Conservation (phyloP, 1,140 invertebrate species). For the Notospermus geniculatus region DNA sequence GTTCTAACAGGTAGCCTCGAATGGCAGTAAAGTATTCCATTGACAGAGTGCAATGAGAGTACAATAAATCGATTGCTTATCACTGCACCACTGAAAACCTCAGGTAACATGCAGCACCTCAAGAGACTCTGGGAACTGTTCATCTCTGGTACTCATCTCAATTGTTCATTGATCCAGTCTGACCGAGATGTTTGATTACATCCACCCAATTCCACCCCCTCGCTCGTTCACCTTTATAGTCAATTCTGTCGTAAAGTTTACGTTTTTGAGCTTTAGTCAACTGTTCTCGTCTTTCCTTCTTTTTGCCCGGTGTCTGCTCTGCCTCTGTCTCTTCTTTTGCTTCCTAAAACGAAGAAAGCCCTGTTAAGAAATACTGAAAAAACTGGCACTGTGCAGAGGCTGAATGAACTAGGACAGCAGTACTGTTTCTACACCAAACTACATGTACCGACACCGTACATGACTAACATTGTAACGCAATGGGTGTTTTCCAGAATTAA, state of each 20-base stretch:
- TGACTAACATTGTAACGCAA: no score
- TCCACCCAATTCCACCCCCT: constrained; percentile 94
- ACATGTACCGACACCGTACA: no score
- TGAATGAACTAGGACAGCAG: not conserved
- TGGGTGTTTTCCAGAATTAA: no score
- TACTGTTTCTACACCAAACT: no score
- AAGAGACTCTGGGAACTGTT: no score
- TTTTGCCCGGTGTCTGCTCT: constrained; percentile 27
- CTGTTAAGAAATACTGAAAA: not conserved
- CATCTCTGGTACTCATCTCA: not conserved
- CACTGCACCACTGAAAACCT: no score
- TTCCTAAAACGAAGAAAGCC: constrained; percentile 9
- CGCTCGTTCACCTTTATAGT: constrained; percentile 74
- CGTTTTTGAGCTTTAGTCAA: constrained; percentile 90
- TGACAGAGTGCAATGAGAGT: no score
- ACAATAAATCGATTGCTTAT: no score
- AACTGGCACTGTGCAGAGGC: not conserved
- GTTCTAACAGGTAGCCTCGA: no score
- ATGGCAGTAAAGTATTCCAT: no score
- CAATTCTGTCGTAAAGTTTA: constrained; percentile 66
- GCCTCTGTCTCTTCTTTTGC: constrained; percentile 23
- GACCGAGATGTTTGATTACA: constrained; percentile 91
- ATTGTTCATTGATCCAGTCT: constrained; percentile 66
- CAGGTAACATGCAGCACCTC: no score
- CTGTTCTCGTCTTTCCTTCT: constrained; percentile 58